Percentiles rank a stretch among this genome's conserved stretches.
Evolutionary conservation across 2,888 invertebrate species (phyloP).

Genomic region (Xestia rhomboidea): DNA sequence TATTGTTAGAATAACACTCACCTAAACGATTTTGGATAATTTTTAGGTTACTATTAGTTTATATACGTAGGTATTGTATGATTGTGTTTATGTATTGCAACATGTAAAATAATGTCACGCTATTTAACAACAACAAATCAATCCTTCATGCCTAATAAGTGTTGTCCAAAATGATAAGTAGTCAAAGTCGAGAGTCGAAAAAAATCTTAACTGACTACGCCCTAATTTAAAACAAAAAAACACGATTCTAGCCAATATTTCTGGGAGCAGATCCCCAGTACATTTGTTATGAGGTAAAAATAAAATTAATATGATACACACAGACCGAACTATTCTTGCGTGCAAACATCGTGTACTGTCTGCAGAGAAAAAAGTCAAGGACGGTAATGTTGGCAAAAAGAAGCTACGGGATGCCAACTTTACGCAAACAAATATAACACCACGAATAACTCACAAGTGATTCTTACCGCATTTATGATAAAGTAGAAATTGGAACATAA

Average conservation of each 20-base stretch:
- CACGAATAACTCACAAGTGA: constrained; percentile 9
- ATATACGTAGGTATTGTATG: not conserved
- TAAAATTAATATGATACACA: constrained; percentile 45
- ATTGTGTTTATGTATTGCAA: not conserved
- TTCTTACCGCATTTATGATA: constrained; percentile 35
- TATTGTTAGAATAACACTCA: not conserved
- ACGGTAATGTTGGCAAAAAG: constrained; percentile 61
- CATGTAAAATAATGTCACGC: not conserved
- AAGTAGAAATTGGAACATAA: constrained; percentile 50
- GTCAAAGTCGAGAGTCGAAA: not conserved
- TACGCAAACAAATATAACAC: constrained; percentile 11
- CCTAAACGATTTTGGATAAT: not conserved
- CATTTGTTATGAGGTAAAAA: constrained; percentile 42
- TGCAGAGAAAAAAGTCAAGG: constrained; percentile 64
- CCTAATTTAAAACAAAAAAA: not conserved
- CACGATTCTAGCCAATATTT: not conserved
- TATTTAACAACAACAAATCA: not conserved
- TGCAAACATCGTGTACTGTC: constrained; percentile 41
- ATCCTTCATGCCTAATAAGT: not conserved
- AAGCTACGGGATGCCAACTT: constrained; percentile 61
- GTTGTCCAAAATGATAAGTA: not conserved
- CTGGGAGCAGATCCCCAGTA: constrained; percentile 16
- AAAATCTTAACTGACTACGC: not conserved
- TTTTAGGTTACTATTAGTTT: not conserved
- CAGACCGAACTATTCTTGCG: constrained; percentile 51